Evolutionary conservation across 2,797 vertebrate species (phyloP).

Genomic region (Tenualosa ilisha): DNA sequence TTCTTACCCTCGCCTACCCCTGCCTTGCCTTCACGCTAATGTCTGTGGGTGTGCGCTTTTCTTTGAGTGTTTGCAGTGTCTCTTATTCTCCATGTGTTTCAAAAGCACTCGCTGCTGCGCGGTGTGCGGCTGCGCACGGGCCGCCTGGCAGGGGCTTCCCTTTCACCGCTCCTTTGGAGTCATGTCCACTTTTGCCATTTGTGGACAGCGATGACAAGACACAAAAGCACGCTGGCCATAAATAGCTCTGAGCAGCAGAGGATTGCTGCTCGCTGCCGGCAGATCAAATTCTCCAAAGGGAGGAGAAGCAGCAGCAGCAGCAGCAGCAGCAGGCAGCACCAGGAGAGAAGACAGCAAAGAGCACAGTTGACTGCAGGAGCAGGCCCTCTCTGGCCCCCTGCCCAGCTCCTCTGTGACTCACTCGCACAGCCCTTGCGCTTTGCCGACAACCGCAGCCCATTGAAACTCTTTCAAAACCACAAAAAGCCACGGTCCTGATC

Average conservation of each 20-base stretch:
- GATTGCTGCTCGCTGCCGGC: conserved; percentile 78
- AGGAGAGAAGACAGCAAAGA: conserved; percentile 54
- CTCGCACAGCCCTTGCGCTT: conserved; percentile 16
- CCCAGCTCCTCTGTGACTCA: conserved; percentile 59
- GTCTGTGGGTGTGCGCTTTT: conserved; percentile 25
- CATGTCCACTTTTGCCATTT: conserved; percentile 88
- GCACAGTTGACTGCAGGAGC: conserved; percentile 49
- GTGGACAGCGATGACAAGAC: conserved; percentile 90
- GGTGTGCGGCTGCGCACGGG: conserved; percentile 26
- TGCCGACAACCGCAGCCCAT: conserved; percentile 27
- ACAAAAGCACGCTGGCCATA: conserved; percentile 91
- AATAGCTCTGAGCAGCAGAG: conserved; percentile 88
- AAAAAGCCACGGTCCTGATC: background rate
- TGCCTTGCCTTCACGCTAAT: background rate
- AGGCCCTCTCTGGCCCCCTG: conserved; percentile 61
- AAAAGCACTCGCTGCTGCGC: conserved; percentile 34
- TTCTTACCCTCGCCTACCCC: background rate
- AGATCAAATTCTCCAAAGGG: conserved; percentile 90
- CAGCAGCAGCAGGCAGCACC: conserved; percentile 64
- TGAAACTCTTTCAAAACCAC: conserved; percentile 39
- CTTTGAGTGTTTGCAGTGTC: conserved; percentile 34
- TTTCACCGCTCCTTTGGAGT: conserved; percentile 76
- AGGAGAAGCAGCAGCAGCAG: conserved; percentile 69
- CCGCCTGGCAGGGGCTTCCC: conserved; percentile 64
- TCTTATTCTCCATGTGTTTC: background rate